Conservation (phyloP, 1,140 invertebrate species). For the Lucilia sericata region DNA sequence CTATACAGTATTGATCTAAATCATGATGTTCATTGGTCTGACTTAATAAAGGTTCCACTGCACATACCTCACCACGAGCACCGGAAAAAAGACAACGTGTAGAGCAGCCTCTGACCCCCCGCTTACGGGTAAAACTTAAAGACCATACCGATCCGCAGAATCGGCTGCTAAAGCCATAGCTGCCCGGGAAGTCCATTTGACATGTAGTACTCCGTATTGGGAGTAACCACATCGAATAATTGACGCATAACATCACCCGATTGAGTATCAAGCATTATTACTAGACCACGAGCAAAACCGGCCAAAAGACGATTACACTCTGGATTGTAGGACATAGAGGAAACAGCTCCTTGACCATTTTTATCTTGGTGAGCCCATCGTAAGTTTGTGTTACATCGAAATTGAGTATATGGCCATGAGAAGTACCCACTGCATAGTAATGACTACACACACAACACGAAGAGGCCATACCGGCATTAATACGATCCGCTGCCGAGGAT, state of each 20-base stretch:
- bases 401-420: slow-evolving; percentile 89
- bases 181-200: slow-evolving; percentile 77
- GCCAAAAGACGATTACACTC: slow-evolving; percentile 87
- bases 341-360: slow-evolving; percentile 83
- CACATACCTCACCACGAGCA: slow-evolving; percentile 91
- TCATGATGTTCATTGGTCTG: slow-evolving; percentile 78
- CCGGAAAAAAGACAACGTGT: slow-evolving; percentile 93
- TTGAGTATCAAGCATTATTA: slow-evolving; percentile 84
- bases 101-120: slow-evolving; percentile 89
- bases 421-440: slow-evolving; percentile 90
- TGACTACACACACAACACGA: slow-evolving; percentile 78
- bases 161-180: slow-evolving; percentile 89
- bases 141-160: slow-evolving; percentile 97
- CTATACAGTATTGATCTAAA: slow-evolving; percentile 80
- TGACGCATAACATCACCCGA: slow-evolving; percentile 83
- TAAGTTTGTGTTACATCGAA: slow-evolving; percentile 89
- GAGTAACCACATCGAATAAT: slow-evolving; percentile 87
- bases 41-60: slow-evolving; percentile 85
- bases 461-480: slow-evolving; percentile 89
- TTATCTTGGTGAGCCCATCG: slow-evolving; percentile 87
- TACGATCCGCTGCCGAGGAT: slow-evolving; percentile 83
- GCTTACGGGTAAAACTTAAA: slow-evolving; percentile 87
- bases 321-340: slow-evolving; percentile 86
- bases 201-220: slow-evolving; percentile 88
- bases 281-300: slow-evolving; percentile 86